Percentiles rank a stretch among this genome's conserved stretches.
Evolutionary conservation across 2,113 vertebrate species (phyloP).

Genomic region (Dipodomys merriami): DNA sequence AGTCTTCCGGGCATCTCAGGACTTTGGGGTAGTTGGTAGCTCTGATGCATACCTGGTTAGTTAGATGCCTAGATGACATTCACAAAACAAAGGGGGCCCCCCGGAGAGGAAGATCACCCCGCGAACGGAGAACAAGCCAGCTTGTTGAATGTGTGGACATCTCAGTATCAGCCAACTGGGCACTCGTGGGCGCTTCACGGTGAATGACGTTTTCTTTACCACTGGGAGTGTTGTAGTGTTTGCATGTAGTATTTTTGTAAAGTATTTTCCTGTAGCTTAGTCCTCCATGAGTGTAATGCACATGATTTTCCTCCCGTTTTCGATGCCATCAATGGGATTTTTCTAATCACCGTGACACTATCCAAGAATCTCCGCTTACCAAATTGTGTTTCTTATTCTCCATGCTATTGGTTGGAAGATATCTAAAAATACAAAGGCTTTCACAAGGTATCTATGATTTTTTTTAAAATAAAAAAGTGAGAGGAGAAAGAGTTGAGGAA

Average conservation of each 20-base stretch:
- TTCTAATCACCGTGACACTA: background rate
- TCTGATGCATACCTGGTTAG: background rate
- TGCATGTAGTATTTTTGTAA: background rate
- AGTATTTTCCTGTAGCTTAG: background rate
- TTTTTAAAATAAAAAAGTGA: background rate
- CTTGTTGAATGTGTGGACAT: background rate
- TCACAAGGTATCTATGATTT: background rate
- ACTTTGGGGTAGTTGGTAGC: background rate
- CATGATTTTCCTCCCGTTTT: background rate
- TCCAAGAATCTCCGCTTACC: background rate
- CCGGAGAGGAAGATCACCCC: background rate
- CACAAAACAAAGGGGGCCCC: background rate
- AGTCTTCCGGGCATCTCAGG: background rate
- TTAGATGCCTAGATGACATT: background rate
- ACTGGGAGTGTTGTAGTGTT: background rate
- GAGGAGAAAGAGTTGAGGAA: background rate
- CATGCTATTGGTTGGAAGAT: background rate
- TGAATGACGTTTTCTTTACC: background rate
- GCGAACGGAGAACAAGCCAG: background rate
- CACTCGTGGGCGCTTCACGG: background rate
- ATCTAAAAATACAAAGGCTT: background rate
- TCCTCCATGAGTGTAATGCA: background rate
- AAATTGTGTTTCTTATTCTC: background rate
- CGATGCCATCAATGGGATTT: background rate
- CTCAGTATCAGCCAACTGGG: background rate